Conservation (phyloP, 2,113 vertebrate genomes). For the Neoarius graeffei region DNA sequence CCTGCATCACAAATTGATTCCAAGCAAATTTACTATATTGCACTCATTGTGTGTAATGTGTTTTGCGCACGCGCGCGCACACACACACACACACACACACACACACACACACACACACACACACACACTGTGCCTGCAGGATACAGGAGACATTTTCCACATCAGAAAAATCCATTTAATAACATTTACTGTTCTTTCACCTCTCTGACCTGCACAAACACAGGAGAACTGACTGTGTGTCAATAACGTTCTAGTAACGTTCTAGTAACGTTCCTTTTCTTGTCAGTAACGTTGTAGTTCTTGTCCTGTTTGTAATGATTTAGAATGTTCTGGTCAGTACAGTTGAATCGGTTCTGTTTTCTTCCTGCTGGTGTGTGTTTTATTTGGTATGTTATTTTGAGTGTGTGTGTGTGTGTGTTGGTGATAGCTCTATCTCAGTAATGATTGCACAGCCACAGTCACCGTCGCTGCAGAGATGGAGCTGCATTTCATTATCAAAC, state of each 20-base stretch:
- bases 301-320: background rate
- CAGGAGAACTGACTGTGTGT: conserved; percentile 23
- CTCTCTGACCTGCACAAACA: conserved; percentile 43
- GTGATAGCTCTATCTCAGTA: conserved; percentile 70
- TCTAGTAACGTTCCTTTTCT: background rate
- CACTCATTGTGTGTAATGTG: background rate
- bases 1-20: background rate
- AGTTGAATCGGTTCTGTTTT: background rate
- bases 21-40: background rate
- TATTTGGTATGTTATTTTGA: background rate
- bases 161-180: background rate
- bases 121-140: conserved; percentile 46
- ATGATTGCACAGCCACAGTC: conserved; percentile 77
- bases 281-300: background rate
- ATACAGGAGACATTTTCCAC: conserved; percentile 69
- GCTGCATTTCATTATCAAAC: conserved; percentile 70
- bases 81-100: background rate
- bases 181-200: background rate
- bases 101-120: conserved; percentile 32
- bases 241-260: background rate
- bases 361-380: background rate
- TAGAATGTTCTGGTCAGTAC: background rate
- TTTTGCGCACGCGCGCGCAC: no score
- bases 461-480: conserved; percentile 62
- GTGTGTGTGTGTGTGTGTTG: conserved; percentile 52